Conservation (phyloP, 2,797 vertebrate genomes). For the Danio tinwini region DNA sequence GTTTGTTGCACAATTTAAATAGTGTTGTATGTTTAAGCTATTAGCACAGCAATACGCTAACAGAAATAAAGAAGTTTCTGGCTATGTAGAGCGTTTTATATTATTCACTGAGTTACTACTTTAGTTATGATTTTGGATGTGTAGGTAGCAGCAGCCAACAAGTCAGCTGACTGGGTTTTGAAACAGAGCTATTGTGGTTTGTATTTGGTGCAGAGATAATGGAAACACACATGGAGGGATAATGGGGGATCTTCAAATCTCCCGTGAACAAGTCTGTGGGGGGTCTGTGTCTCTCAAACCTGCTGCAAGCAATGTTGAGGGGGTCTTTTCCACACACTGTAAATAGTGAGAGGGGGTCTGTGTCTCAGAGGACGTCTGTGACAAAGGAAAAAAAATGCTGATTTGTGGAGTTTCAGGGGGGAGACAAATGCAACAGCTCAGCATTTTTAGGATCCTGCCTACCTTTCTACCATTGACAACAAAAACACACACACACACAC, state of each 20-base stretch:
- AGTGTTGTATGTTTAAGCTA: too few species aligned
- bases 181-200: slow-evolving; percentile 8
- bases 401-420: slow-evolving; percentile 67
- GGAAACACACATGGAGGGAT: not conserved
- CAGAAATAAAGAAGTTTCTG: too few species aligned
- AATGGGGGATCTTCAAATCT: not conserved
- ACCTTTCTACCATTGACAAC: slow-evolving; percentile 64
- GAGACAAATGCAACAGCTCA: slow-evolving; percentile 73
- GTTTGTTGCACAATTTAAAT: too few species aligned
- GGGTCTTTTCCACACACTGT: not conserved
- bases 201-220: slow-evolving; percentile 12
- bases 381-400: slow-evolving; percentile 70
- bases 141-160: not conserved
- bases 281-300: slow-evolving; percentile 32
- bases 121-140: not conserved
- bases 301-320: not conserved
- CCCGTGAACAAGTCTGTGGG: slow-evolving; percentile 10
- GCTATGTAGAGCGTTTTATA: not conserved
- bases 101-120: not conserved
- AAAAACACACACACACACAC: slow-evolving; percentile 33
- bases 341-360: not conserved
- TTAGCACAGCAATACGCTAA: too few species aligned
- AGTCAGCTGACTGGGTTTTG: not conserved
- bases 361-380: slow-evolving; percentile 63
- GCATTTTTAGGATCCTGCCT: slow-evolving; percentile 68